Evolutionary conservation across 1,140 invertebrate genomes (phyloP).

Genomic region (Calosoma granatense): DNA sequence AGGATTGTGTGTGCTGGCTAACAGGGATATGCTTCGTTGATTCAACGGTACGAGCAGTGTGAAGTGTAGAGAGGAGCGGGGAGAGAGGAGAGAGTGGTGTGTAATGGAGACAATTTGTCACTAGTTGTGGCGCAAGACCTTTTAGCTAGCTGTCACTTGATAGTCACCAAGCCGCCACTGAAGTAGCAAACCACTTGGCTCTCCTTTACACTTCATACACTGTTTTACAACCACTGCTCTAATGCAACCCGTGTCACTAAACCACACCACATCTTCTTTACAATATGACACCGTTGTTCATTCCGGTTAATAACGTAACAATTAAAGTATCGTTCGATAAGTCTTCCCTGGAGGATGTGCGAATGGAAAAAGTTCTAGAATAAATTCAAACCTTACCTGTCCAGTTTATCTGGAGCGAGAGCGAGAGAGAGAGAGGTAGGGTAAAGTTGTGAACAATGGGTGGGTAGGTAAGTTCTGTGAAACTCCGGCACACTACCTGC

Average conservation of each 20-base stretch:
- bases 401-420: no score
- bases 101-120: slow-evolving; percentile 9
- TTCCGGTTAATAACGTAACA: no score
- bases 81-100: neutral
- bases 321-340: neutral
- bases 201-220: neutral
- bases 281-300: no score
- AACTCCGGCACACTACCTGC: no score
- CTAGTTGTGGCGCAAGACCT: slow-evolving; percentile 5
- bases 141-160: slow-evolving; percentile 1
- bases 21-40: no score
- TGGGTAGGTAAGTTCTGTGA: no score
- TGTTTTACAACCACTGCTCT: neutral
- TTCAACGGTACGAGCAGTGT: no score
- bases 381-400: no score
- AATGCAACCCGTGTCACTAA: neutral
- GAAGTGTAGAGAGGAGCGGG: neutral
- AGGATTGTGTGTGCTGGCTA: neutral
- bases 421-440: no score
- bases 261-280: no score
- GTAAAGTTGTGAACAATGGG: no score
- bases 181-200: neutral
- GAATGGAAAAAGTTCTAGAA: no score
- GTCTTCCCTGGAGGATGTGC: neutral
- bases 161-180: neutral